phyloP scores from a whole-genome alignment of 2,888 invertebrate genomes.

The Parochlus steinenii region DNA sequence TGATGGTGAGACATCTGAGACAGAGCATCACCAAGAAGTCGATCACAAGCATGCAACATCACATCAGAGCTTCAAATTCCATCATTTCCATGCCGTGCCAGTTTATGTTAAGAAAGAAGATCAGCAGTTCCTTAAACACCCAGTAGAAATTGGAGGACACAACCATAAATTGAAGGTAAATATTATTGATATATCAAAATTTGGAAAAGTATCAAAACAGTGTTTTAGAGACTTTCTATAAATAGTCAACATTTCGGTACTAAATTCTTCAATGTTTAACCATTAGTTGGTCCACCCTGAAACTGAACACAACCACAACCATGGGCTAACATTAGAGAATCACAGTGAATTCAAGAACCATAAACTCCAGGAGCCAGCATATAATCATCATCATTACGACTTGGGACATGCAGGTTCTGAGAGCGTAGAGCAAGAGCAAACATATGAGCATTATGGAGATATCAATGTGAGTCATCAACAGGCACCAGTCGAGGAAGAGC shows the following conservation, averaged over 20 bases:
- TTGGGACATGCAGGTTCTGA: not conserved
- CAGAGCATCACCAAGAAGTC: slow-evolving; percentile 38
- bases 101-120: slow-evolving; percentile 52
- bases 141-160: slow-evolving; percentile 43
- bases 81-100: slow-evolving; percentile 52
- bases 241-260: too few relatives aligned
- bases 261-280: not conserved
- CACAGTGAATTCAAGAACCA: slow-evolving; percentile 24
- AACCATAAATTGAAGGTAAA: slow-evolving; percentile 40
- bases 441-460: too few relatives aligned
- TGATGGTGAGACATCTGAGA: slow-evolving; percentile 32
- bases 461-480: too few relatives aligned
- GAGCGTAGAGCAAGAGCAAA: slow-evolving; percentile 2
- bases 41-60: slow-evolving; percentile 50
- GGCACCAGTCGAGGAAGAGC: too few relatives aligned
- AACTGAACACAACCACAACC: slow-evolving; percentile 38
- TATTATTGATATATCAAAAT: not conserved
- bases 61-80: slow-evolving; percentile 51
- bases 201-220: not conserved
- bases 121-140: slow-evolving; percentile 44
- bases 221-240: not conserved
- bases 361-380: slow-evolving; percentile 1
- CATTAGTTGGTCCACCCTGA: slow-evolving; percentile 37
- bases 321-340: slow-evolving; percentile 42
- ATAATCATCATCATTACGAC: not conserved